phyloP scores from a whole-genome alignment of 2,113 vertebrate genomes.

The Hippocampus guttulatus region DNA sequence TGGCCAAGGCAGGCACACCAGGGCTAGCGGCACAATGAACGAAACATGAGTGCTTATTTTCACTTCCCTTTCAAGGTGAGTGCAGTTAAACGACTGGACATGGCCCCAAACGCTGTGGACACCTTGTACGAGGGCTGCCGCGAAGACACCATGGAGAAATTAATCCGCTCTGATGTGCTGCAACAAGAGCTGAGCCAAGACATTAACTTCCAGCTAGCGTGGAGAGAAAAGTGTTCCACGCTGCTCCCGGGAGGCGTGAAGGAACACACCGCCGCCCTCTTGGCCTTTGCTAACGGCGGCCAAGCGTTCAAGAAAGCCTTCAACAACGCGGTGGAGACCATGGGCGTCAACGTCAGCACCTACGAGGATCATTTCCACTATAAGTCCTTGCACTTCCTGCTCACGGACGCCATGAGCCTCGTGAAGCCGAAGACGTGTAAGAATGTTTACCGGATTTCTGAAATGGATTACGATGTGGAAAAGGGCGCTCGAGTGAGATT shows the following conservation, averaged over 20 bases:
- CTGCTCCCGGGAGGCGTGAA: slow-evolving; percentile 21
- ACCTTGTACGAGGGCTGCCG: slow-evolving; percentile 44
- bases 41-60: neutral
- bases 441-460: slow-evolving; percentile 1
- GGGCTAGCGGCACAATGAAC: neutral
- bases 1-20: too few relatives aligned
- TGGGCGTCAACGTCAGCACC: slow-evolving; percentile 25
- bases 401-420: slow-evolving; percentile 53
- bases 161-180: slow-evolving; percentile 45
- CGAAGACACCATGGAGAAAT: slow-evolving; percentile 41
- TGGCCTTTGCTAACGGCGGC: neutral
- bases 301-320: rapidly evolving
- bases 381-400: slow-evolving; percentile 69
- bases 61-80: slow-evolving; percentile 22
- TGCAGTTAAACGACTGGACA: slow-evolving; percentile 22
- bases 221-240: neutral
- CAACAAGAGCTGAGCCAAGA: slow-evolving; percentile 27
- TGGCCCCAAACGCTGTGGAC: slow-evolving; percentile 44
- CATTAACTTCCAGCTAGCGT: slow-evolving; percentile 1
- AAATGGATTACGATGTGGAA: rapidly evolving
- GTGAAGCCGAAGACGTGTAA: slow-evolving; percentile 17
- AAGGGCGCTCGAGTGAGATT: slow-evolving; percentile 42
- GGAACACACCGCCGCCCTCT: slow-evolving; percentile 47
- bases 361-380: slow-evolving; percentile 54
- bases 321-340: slow-evolving; percentile 13